Percentiles rank a stretch among this genome's conserved stretches.
Conservation (phyloP, 2,888 invertebrate species). For the Hipparchia semele region DNA sequence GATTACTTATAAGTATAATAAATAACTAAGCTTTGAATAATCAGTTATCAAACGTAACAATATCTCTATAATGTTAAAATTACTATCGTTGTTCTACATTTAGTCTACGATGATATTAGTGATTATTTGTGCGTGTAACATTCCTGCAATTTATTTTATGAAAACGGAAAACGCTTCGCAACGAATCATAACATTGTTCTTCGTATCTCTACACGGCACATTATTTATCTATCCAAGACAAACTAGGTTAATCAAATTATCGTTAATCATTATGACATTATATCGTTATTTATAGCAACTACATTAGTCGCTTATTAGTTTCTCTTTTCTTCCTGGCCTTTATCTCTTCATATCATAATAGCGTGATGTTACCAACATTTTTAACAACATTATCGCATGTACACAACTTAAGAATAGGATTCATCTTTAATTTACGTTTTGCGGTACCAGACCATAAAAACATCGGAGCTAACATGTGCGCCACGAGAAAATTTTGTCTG, state of each 20-base stretch:
- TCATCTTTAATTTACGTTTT: too few relatives aligned
- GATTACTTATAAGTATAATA: slow-evolving; percentile 10
- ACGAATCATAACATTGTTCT: not conserved
- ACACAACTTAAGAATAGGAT: too few relatives aligned
- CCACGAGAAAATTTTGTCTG: too few relatives aligned
- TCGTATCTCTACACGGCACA: slow-evolving; percentile 4
- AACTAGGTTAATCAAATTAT: slow-evolving; percentile 6
- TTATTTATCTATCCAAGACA: slow-evolving; percentile 1
- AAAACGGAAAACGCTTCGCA: slow-evolving; percentile 14
- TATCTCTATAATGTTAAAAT: slow-evolving; percentile 19
- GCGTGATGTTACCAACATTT: too few relatives aligned
- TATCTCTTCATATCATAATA: not conserved
- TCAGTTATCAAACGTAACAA: slow-evolving; percentile 11
- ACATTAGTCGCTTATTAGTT: not conserved
- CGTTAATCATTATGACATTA: not conserved
- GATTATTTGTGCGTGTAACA: slow-evolving; percentile 3
- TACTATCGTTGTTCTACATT: slow-evolving; percentile 3
- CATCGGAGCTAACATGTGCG: too few relatives aligned
- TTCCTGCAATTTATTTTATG: slow-evolving; percentile 9
- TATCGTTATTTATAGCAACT: not conserved
- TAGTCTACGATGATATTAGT: not conserved
- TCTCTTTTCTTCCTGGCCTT: not conserved
- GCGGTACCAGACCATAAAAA: too few relatives aligned
- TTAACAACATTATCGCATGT: too few relatives aligned
- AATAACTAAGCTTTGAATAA: slow-evolving; percentile 18